Conservation (phyloP, 2,113 vertebrate species). For the Colinus virginianus region DNA sequence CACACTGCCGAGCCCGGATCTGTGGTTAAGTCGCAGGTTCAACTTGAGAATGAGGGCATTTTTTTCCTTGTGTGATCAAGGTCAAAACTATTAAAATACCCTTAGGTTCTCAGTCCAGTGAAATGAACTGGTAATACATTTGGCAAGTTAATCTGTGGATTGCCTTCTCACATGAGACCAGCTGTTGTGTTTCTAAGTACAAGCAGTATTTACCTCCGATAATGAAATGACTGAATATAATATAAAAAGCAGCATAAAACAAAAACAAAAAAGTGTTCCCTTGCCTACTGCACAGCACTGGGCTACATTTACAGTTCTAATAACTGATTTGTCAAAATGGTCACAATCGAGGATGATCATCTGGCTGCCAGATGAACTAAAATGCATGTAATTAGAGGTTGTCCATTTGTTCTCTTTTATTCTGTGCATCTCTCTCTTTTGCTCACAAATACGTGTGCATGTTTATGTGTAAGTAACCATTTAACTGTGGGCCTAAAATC, state of each 20-base stretch:
- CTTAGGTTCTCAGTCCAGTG: slow-evolving; percentile 65
- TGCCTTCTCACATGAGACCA: slow-evolving; percentile 76
- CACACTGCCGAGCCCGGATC: not conserved
- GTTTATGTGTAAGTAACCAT: slow-evolving; percentile 59
- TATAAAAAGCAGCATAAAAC: not conserved
- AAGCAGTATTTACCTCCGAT: slow-evolving; percentile 75
- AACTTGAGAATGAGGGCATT: slow-evolving; percentile 51
- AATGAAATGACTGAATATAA: slow-evolving; percentile 72
- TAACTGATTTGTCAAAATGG: slow-evolving; percentile 84
- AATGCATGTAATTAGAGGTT: slow-evolving; percentile 81
- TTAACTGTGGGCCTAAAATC: not conserved
- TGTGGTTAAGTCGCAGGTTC: slow-evolving; percentile 42
- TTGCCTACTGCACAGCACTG: slow-evolving; percentile 68
- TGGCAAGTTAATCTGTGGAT: slow-evolving; percentile 76
- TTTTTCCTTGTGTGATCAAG: slow-evolving; percentile 66
- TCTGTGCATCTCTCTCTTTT: slow-evolving; percentile 68
- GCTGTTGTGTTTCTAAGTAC: slow-evolving; percentile 70
- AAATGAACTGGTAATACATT: slow-evolving; percentile 75
- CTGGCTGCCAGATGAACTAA: slow-evolving; percentile 81
- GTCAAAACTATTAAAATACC: slow-evolving; percentile 76
- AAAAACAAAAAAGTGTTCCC: slow-evolving; percentile 38
- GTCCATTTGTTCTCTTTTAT: slow-evolving; percentile 81
- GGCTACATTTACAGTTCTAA: slow-evolving; percentile 79
- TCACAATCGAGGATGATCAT: slow-evolving; percentile 83
- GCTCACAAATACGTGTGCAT: slow-evolving; percentile 18